phyloP scores from a whole-genome alignment of 2,113 vertebrate species.

The Forbesichthys papilliferus region DNA sequence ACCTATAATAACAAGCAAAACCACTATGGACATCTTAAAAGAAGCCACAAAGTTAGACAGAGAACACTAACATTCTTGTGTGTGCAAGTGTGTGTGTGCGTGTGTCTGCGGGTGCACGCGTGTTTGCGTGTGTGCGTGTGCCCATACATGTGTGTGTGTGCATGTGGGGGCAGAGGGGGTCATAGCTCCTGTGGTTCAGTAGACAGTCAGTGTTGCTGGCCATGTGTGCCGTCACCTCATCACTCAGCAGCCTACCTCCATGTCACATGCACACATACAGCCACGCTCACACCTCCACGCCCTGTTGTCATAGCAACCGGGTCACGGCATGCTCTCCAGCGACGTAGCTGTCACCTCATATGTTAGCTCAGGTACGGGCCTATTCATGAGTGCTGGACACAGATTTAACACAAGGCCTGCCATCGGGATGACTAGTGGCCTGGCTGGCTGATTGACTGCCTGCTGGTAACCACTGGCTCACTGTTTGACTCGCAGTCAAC shows the following conservation, averaged over 20 bases:
- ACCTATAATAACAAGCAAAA: constrained; percentile 25
- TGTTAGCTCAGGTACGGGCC: constrained; percentile 41
- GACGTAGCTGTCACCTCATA: constrained; percentile 48
- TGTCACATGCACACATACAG: constrained; percentile 19
- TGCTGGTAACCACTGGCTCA: constrained; percentile 9
- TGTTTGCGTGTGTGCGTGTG: constrained; percentile 15
- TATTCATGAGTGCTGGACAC: constrained; percentile 62
- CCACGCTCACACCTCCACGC: not conserved
- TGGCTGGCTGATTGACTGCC: constrained; percentile 45
- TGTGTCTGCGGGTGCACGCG: constrained; percentile 8
- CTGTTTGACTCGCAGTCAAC: constrained; percentile 10
- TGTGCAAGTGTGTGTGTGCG: not conserved
- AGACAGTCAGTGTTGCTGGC: constrained; percentile 30
- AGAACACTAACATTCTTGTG: constrained; percentile 56
- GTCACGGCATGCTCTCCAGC: constrained; percentile 29
- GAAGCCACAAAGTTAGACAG: not conserved
- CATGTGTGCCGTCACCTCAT: constrained; percentile 65
- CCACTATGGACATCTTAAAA: constrained; percentile 29
- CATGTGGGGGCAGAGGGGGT: not conserved
- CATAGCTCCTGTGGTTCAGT: constrained; percentile 3
- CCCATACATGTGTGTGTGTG: not conserved
- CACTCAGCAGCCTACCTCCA: constrained; percentile 50
- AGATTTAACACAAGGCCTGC: constrained; percentile 53
- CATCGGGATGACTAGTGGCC: constrained; percentile 34
- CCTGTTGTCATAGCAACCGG: constrained; percentile 31